A percentile compares a stretch with the other conserved stretches of the same genome.
These are phyloP conservation scores for Acropora yongei DNA, from an alignment of 64 coral and sea anemone genomes.

Conservation along the genomic window DNA sequence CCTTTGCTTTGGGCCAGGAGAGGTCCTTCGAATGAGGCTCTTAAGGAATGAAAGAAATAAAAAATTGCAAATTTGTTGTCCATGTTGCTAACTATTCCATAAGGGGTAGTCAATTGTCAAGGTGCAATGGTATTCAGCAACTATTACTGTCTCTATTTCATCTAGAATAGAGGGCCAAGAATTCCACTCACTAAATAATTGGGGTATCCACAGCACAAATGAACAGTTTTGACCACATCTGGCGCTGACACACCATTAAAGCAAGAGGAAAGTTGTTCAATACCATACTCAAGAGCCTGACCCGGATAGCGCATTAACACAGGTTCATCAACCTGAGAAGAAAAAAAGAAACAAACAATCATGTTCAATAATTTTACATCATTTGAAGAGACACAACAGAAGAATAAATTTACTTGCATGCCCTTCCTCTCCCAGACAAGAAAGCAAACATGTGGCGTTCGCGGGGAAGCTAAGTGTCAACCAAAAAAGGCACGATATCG, in stretches of 20 bases:
- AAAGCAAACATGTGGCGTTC: no score
- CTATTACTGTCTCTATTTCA: neutral
- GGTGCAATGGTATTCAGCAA: neutral
- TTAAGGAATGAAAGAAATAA: no score
- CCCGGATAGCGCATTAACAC: slow-evolving; percentile 75
- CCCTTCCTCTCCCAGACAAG: no score
- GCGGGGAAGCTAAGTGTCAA: no score
- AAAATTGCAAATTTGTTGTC: no score
- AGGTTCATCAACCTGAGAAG: slow-evolving; percentile 78
- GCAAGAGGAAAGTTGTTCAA: slow-evolving; percentile 60
- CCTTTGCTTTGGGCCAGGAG: no score
- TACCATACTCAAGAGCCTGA: slow-evolving; percentile 74
- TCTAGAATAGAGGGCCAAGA: no score
- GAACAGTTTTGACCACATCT: slow-evolving; percentile 57
- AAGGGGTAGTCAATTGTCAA: neutral
- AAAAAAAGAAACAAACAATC: no score
- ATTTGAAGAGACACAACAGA: neutral
- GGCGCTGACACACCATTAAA: slow-evolving; percentile 57
- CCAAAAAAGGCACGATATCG: no score
- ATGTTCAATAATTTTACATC: neutral
- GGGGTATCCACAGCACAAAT: slow-evolving; percentile 75
- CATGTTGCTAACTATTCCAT: neutral
- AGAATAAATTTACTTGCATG: neutral
- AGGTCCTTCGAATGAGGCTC: no score
- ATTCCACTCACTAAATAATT: slow-evolving; percentile 30